phyloP scores from a whole-genome alignment of 1,140 invertebrate species.

The Nephotettix cincticeps region DNA sequence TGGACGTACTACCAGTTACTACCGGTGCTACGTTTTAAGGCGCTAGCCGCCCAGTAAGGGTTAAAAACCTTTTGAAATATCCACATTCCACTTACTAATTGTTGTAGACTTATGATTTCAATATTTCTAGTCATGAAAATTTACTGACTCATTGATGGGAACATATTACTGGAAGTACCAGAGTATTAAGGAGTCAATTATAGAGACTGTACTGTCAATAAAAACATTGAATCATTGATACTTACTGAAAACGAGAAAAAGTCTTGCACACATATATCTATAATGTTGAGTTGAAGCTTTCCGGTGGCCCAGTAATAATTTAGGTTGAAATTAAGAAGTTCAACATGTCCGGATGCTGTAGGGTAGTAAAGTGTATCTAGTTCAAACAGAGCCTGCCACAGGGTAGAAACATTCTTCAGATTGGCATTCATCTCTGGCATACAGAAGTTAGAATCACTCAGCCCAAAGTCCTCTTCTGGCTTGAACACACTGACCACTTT shows the following conservation, averaged over 20 bases:
- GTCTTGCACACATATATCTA: neutral
- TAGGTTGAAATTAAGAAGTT: neutral
- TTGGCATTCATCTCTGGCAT: neutral
- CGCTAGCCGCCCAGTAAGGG: too few species aligned
- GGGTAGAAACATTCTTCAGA: conserved; percentile 12
- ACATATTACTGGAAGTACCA: too few species aligned
- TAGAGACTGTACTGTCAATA: too few species aligned
- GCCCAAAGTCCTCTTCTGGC: conserved; percentile 33
- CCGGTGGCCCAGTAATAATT: neutral
- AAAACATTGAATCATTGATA: too few species aligned
- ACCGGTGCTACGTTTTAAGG: too few species aligned
- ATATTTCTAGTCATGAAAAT: too few species aligned
- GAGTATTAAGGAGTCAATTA: too few species aligned
- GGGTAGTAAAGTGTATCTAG: conserved; percentile 63
- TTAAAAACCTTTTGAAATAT: too few species aligned
- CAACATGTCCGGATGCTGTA: conserved; percentile 55
- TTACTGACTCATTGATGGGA: too few species aligned
- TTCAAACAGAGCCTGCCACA: conserved; percentile 57
- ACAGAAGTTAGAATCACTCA: conserved; percentile 12
- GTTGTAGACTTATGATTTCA: too few species aligned
- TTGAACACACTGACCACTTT: conserved; percentile 33
- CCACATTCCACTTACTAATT: too few species aligned
- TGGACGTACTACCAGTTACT: too few species aligned
- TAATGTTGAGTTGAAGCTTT: neutral
- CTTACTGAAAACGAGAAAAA: neutral